Percentiles rank a stretch among this genome's conserved stretches.
phyloP scores from a whole-genome alignment of 2,888 invertebrate species.

The Zootermopsis nevadensis region DNA sequence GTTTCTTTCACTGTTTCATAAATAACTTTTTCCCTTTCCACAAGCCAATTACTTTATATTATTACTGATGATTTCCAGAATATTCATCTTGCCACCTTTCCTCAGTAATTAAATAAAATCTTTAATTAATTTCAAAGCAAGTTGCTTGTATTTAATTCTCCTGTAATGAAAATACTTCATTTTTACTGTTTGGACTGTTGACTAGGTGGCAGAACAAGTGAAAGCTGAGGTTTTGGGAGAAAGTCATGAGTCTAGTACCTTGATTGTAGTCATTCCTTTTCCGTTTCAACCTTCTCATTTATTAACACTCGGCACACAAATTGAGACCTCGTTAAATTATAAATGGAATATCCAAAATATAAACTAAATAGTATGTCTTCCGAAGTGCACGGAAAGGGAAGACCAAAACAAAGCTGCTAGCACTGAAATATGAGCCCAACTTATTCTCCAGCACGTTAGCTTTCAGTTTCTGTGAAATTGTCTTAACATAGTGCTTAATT shows the following conservation, averaged over 20 bases:
- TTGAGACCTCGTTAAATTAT: not conserved
- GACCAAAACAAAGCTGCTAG: not conserved
- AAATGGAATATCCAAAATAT: not conserved
- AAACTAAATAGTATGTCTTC: not conserved
- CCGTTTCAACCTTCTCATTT: not conserved
- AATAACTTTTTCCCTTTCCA: slow-evolving; percentile 40
- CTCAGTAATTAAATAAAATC: slow-evolving; percentile 28
- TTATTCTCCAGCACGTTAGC: slow-evolving; percentile 13
- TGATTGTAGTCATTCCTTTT: slow-evolving; percentile 1
- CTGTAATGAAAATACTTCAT: slow-evolving; percentile 40
- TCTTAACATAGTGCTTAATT: slow-evolving; percentile 25
- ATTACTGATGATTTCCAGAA: slow-evolving; percentile 19
- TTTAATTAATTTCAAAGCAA: slow-evolving; percentile 25
- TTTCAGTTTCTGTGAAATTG: slow-evolving; percentile 24
- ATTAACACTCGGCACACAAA: not conserved
- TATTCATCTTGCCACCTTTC: slow-evolving; percentile 33
- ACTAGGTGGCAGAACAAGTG: slow-evolving; percentile 43
- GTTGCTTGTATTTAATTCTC: not conserved
- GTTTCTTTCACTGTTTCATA: slow-evolving; percentile 44
- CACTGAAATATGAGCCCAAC: not conserved
- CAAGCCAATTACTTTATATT: slow-evolving; percentile 36
- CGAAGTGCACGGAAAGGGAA: slow-evolving; percentile 17
- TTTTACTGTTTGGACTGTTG: slow-evolving; percentile 27
- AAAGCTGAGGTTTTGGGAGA: slow-evolving; percentile 25
- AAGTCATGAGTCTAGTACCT: slow-evolving; percentile 5